Conservation (phyloP, 2,797 vertebrate species). For the Poecilia wingei region DNA sequence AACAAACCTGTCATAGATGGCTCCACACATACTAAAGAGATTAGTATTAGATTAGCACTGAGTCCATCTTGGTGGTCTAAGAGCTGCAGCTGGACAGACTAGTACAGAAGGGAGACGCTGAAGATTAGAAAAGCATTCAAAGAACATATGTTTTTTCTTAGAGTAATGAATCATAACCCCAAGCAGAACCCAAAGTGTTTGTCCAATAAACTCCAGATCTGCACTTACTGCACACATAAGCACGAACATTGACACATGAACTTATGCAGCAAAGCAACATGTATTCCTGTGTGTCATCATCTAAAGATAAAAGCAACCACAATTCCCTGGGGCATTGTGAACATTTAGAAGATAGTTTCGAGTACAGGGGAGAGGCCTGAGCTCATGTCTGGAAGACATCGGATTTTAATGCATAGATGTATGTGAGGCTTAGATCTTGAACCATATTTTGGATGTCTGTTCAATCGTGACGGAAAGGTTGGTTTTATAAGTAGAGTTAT, state of each 20-base stretch:
- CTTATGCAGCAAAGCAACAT: not conserved
- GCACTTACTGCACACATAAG: not conserved
- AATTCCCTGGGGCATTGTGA: not conserved
- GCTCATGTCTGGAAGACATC: not conserved
- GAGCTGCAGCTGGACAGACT: slow-evolving; percentile 44
- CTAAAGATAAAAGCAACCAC: slow-evolving; percentile 9
- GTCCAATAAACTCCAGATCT: slow-evolving; percentile 6
- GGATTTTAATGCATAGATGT: not conserved
- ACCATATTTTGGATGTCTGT: not conserved
- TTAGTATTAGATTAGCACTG: slow-evolving; percentile 13
- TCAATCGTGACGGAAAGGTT: not conserved
- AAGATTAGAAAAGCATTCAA: not conserved
- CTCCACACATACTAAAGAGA: not conserved
- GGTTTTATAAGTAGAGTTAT: not conserved
- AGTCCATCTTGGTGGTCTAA: slow-evolving; percentile 42
- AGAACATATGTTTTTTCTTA: not conserved
- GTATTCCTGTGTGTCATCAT: slow-evolving; percentile 30
- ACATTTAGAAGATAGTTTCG: not conserved
- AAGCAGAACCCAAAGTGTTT: not conserved
- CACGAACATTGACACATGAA: not conserved
- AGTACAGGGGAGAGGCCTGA: not conserved
- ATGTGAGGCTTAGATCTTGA: not conserved
- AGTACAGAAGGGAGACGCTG: slow-evolving; percentile 3
- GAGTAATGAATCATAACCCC: slow-evolving; percentile 14
- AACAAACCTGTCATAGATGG: not conserved